A percentile compares a stretch with the other conserved stretches of the same genome.
These are phyloP conservation scores for Bursaphelenchus okinawaensis DNA, from an alignment of 2,888 invertebrate genomes.

Conservation along the genomic window DNA sequence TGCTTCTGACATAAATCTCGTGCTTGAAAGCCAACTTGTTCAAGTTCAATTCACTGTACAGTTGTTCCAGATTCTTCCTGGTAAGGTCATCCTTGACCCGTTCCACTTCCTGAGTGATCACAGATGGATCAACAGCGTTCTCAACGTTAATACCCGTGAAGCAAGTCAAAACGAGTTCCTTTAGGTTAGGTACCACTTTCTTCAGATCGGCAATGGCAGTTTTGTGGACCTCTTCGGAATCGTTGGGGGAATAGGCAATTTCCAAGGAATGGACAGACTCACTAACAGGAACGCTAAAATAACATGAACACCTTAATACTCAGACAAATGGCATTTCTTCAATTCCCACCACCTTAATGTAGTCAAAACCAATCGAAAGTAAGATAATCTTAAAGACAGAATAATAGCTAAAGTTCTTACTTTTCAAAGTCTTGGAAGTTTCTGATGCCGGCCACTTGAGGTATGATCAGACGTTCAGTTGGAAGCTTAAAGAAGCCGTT, in stretches of 20 bases:
- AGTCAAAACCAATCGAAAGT: too few species aligned
- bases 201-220: background rate
- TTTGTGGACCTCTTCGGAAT: background rate
- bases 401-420: background rate
- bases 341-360: too few species aligned
- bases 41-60: background rate
- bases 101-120: background rate
- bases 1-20: background rate
- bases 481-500: background rate
- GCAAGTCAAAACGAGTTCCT: background rate
- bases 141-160: background rate
- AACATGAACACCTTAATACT: too few species aligned
- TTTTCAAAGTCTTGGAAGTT: background rate
- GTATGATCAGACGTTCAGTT: background rate
- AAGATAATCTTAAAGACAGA: too few species aligned
- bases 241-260: background rate
- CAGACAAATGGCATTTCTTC: too few species aligned
- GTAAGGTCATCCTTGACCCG: background rate
- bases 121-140: background rate
- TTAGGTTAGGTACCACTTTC: background rate
- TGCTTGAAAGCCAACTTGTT: background rate
- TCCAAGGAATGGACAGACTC: background rate
- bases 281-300: background rate
- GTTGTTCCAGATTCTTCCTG: background rate
- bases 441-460: background rate